Conservation (phyloP, 1,140 invertebrate genomes). For the Lasaia peninsularis region DNA sequence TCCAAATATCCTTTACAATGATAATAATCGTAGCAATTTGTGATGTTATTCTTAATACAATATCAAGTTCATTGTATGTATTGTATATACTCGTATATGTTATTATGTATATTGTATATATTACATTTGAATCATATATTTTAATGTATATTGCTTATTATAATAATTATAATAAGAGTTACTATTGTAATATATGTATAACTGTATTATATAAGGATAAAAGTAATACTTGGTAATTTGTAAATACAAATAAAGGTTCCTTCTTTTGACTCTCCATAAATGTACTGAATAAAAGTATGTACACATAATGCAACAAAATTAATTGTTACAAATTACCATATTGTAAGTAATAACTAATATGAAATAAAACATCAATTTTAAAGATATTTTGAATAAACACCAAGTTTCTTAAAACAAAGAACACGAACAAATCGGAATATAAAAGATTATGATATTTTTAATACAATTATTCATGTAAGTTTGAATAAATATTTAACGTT, state of each 20-base stretch:
- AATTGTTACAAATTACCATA: background rate
- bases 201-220: background rate
- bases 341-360: no score
- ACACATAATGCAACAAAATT: constrained; percentile 3
- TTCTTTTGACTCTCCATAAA: background rate
- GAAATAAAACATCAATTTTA: no score
- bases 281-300: background rate
- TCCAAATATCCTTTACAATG: constrained; percentile 29
- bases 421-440: no score
- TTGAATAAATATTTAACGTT: no score
- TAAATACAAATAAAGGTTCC: background rate
- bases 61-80: background rate
- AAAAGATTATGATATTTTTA: no score
- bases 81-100: background rate
- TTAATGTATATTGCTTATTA: background rate
- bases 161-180: background rate
- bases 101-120: no score
- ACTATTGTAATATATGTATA: background rate
- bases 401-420: no score
- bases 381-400: no score
- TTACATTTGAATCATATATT: background rate
- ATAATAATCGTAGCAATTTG: constrained; percentile 8
- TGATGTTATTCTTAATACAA: constrained; percentile 2
- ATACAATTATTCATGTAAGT: no score
- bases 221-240: background rate